A percentile compares a stretch with the other conserved stretches of the same genome.
These are phyloP conservation scores for Aplysia californica DNA, from an alignment of 1,140 invertebrate species.

Conservation along the genomic window DNA sequence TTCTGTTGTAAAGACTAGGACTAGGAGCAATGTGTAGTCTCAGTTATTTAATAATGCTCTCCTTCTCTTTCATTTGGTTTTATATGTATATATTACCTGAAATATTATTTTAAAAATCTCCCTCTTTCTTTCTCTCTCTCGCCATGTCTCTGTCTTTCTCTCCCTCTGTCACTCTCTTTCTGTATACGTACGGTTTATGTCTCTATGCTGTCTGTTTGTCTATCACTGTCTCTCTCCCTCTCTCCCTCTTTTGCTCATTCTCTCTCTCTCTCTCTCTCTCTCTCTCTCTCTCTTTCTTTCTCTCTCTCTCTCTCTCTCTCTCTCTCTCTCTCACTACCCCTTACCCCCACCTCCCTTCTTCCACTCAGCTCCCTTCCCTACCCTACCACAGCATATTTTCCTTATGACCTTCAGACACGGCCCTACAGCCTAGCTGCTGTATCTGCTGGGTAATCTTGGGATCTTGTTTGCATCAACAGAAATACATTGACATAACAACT, in stretches of 20 bases:
- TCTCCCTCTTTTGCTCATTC: conserved; percentile 2
- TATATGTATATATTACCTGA: too few species aligned
- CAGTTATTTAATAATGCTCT: too few species aligned
- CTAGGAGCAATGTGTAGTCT: background rate
- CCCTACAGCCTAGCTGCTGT: too few species aligned
- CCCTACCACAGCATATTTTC: background rate
- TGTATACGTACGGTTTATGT: background rate
- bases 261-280: conserved; percentile 14
- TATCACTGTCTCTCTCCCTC: conserved; percentile 4
- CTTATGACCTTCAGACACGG: too few species aligned
- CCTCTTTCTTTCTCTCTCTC: background rate
- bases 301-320: background rate
- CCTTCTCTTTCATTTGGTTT: background rate
- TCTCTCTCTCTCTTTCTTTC: conserved; percentile 11
- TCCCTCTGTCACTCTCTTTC: conserved; percentile 3
- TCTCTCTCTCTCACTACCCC: background rate
- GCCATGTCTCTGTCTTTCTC: background rate
- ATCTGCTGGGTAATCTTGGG: too few species aligned
- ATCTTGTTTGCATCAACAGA: background rate
- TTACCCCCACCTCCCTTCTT: background rate
- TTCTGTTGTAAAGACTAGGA: background rate
- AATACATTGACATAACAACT: background rate
- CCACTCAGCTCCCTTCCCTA: background rate
- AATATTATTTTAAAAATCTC: too few species aligned
- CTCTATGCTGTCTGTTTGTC: background rate